phyloP scores from a whole-genome alignment of 2,888 invertebrate genomes.

The Macroteleia sp. region DNA sequence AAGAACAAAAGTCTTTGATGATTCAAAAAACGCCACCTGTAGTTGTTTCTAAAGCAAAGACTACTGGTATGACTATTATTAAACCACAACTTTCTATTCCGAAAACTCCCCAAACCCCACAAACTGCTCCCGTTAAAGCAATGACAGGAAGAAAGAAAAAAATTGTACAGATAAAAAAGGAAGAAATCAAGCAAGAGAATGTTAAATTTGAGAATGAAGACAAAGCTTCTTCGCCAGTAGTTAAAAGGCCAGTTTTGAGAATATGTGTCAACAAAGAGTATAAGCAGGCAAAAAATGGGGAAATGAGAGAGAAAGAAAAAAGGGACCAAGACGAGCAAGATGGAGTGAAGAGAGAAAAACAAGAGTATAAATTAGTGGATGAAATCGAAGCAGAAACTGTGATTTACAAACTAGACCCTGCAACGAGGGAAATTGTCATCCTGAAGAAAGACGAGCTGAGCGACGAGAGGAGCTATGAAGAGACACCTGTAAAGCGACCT shows the following conservation, averaged over 20 bases:
- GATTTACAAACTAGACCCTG: conserved; percentile 67
- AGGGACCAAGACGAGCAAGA: too few species aligned
- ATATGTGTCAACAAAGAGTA: conserved; percentile 70
- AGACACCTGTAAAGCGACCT: conserved; percentile 16
- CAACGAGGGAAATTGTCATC: conserved; percentile 66
- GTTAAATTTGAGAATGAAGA: not conserved
- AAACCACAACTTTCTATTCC: not conserved
- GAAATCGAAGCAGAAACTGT: conserved; percentile 67
- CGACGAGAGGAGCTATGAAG: not conserved
- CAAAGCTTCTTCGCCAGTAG: not conserved
- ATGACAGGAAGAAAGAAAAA: conserved; percentile 25
- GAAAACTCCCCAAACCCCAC: not conserved
- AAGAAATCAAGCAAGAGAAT: not conserved
- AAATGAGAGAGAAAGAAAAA: conserved; percentile 9
- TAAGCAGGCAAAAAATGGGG: conserved; percentile 26
- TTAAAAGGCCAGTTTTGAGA: conserved; percentile 59
- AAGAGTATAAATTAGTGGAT: conserved; percentile 4
- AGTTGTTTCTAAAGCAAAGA: conserved; percentile 26
- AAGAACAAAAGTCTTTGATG: conserved; percentile 3
- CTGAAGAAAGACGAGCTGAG: conserved; percentile 29
- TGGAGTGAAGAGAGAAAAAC: not conserved
- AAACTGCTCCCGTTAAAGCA: too few species aligned
- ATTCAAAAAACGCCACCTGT: not conserved
- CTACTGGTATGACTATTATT: conserved; percentile 12
- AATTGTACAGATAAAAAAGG: too few species aligned